Percentiles rank a stretch among this genome's conserved stretches.
Evolutionary conservation across 1,140 invertebrate genomes (phyloP).

Genomic region (Pachypeltis micranthus): DNA sequence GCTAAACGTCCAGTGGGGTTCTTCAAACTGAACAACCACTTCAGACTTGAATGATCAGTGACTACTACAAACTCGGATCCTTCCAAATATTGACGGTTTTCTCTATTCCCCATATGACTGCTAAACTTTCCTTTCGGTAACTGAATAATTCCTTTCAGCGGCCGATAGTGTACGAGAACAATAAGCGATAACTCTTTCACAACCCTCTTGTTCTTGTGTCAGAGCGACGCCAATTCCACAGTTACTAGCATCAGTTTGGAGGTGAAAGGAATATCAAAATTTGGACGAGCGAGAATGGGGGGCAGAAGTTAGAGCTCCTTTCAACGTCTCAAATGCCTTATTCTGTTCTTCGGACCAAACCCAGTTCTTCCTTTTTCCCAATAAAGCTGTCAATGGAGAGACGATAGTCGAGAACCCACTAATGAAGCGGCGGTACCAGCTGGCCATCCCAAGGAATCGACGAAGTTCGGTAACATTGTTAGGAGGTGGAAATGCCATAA

Average conservation of each 20-base stretch:
- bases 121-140: conserved; percentile 37
- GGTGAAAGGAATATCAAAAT: conserved; percentile 26
- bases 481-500: conserved; percentile 28
- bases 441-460: conserved; percentile 36
- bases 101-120: conserved; percentile 34
- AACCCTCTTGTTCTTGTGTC: conserved; percentile 25
- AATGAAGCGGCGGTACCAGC: conserved; percentile 36
- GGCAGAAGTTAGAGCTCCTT: conserved; percentile 24
- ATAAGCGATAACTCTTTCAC: conserved; percentile 33
- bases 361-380: conserved; percentile 26
- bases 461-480: too few species aligned
- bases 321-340: conserved; percentile 25
- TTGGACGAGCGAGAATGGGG: conserved; percentile 26
- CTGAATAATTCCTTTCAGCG: conserved; percentile 35
- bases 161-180: conserved; percentile 32
- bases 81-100: conserved; percentile 31
- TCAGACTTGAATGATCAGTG: conserved; percentile 37
- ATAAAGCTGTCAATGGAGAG: conserved; percentile 29
- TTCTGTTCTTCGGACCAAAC: conserved; percentile 11
- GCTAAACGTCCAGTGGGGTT: conserved; percentile 34
- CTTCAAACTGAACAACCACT: conserved; percentile 36
- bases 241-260: conserved; percentile 29
- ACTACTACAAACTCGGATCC: conserved; percentile 32
- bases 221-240: conserved; percentile 29
- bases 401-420: conserved; percentile 34